Evolutionary conservation across 2,888 invertebrate genomes (phyloP).

Genomic region (Aphodius sticticus): DNA sequence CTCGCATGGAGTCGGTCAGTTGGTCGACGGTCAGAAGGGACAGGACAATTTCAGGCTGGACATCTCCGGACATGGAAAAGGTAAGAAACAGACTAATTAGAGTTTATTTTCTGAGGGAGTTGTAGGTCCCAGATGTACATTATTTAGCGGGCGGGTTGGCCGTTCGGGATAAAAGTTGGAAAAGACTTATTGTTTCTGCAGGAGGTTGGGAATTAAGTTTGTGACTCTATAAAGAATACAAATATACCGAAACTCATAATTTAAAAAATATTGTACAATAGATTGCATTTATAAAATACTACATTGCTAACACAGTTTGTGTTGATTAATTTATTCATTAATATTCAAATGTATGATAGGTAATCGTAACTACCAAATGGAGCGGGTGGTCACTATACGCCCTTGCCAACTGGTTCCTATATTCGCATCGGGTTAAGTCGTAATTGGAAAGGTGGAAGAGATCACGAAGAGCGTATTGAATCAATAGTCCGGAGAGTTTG

Average conservation of each 20-base stretch:
- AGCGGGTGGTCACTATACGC: no score
- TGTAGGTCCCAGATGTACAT: not conserved
- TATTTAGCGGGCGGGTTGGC: not conserved
- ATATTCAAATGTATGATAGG: no score
- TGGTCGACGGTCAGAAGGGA: constrained; percentile 79
- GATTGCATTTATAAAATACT: no score
- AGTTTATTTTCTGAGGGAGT: not conserved
- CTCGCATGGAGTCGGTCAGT: constrained; percentile 78
- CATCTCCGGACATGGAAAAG: constrained; percentile 72
- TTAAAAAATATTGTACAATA: no score
- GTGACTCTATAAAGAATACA: not conserved
- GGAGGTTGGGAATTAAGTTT: not conserved
- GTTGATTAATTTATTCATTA: no score
- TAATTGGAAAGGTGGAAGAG: no score
- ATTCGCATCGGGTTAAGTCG: no score
- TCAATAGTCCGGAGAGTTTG: no score
- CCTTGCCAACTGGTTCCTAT: no score
- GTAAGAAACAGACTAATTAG: constrained; percentile 56
- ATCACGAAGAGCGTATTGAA: no score
- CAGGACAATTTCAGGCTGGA: constrained; percentile 77
- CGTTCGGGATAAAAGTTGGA: not conserved
- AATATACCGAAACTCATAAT: not conserved
- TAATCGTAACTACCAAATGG: no score
- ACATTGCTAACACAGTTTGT: no score
- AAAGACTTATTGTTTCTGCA: not conserved